Evolutionary conservation across 2,888 invertebrate species (phyloP).

Genomic region (Phortica okadai): DNA sequence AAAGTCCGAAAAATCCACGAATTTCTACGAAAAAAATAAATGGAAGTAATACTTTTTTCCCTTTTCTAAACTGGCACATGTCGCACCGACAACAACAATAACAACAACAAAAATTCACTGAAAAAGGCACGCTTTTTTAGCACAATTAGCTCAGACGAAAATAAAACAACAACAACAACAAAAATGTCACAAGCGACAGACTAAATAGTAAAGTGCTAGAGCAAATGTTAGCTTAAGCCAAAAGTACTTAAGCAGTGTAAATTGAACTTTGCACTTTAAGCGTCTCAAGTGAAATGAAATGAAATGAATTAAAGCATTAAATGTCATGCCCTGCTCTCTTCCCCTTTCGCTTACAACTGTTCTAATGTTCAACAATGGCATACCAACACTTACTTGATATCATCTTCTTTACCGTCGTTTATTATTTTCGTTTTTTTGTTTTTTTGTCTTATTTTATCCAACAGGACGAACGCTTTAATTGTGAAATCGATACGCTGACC

Average conservation of each 20-base stretch:
- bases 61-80: no score
- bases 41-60: no score
- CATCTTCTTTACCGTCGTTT: neutral
- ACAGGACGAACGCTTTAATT: slow-evolving; percentile 93
- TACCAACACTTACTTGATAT: neutral
- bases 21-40: no score
- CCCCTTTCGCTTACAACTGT: neutral
- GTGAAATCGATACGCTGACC: slow-evolving; percentile 94
- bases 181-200: no score
- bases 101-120: no score
- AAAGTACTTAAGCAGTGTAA: neutral
- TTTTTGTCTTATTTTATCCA: slow-evolving; percentile 54
- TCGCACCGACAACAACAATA: no score
- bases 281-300: neutral
- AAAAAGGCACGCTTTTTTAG: no score
- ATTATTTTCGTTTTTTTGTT: slow-evolving; percentile 18
- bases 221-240: neutral
- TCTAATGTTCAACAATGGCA: neutral
- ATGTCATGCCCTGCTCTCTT: no score
- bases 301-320: neutral
- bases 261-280: slow-evolving; percentile 24
- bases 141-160: no score
- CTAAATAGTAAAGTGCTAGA: neutral
- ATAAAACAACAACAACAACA: no score
- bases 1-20: neutral